Evolutionary conservation across 2,888 invertebrate species (phyloP).

Genomic region (Gryllus longicercus): DNA sequence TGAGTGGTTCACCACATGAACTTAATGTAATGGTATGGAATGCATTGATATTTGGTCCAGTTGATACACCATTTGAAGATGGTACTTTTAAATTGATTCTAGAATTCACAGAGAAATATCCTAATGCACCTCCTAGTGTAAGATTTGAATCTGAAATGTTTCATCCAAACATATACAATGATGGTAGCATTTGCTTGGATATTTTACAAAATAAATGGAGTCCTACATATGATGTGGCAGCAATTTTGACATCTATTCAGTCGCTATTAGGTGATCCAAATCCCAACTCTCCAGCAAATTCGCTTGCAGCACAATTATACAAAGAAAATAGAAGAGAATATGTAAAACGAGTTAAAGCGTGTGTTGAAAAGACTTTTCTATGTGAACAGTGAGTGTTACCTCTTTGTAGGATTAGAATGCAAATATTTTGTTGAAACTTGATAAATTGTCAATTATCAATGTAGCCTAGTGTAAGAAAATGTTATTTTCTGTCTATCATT

Average conservation of each 20-base stretch:
- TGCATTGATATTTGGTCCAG: slow-evolving; percentile 99
- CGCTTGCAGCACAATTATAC: slow-evolving; percentile 98
- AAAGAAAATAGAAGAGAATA: slow-evolving; percentile 99
- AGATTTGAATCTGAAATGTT: slow-evolving; percentile 99
- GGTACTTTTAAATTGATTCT: slow-evolving; percentile 99
- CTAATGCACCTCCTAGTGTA: slow-evolving; percentile 99
- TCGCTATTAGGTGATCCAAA: slow-evolving; percentile 99
- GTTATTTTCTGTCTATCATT: no score
- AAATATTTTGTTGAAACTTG: slow-evolving; percentile 23
- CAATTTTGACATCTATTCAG: slow-evolving; percentile 99
- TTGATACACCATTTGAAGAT: slow-evolving; percentile 98
- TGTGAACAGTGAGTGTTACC: slow-evolving; percentile 64
- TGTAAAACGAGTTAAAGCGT: slow-evolving; percentile 98
- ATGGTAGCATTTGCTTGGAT: slow-evolving; percentile 98
- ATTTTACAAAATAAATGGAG: slow-evolving; percentile 99
- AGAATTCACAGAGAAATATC: slow-evolving; percentile 99
- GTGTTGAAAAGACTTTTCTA: slow-evolving; percentile 99
- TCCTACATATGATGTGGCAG: slow-evolving; percentile 99
- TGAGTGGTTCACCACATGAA: slow-evolving; percentile 98
- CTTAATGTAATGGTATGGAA: slow-evolving; percentile 99
- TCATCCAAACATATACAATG: slow-evolving; percentile 99
- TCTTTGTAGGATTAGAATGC: slow-evolving; percentile 40
- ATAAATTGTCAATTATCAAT: background rate
- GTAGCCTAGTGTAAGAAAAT: background rate
- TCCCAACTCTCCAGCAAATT: slow-evolving; percentile 99